Conservation (phyloP, 2,888 invertebrate species). For the Melanostoma scalare region DNA sequence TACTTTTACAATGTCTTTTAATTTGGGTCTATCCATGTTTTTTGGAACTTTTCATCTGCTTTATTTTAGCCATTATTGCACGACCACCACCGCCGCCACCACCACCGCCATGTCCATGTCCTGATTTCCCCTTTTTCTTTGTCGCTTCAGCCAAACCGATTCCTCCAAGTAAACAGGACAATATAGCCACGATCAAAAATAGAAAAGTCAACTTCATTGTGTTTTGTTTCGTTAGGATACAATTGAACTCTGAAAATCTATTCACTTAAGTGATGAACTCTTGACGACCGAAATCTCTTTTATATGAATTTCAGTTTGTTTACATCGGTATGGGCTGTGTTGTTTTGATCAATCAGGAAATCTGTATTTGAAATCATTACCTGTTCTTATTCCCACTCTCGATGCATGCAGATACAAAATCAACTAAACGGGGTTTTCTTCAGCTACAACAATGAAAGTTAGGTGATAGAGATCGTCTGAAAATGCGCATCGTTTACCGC, state of each 20-base stretch:
- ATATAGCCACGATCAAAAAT: slow-evolving; percentile 48
- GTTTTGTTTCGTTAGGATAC: not conserved
- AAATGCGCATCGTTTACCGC: slow-evolving; percentile 36
- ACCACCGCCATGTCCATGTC: slow-evolving; percentile 9
- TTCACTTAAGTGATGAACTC: slow-evolving; percentile 11
- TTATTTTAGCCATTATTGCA: not conserved
- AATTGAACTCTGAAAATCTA: slow-evolving; percentile 13
- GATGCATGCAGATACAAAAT: slow-evolving; percentile 2
- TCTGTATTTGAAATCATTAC: slow-evolving; percentile 19
- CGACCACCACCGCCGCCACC: slow-evolving; percentile 10
- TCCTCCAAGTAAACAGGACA: slow-evolving; percentile 53
- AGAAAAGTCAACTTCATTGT: slow-evolving; percentile 55
- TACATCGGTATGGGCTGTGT: not conserved
- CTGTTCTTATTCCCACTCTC: slow-evolving; percentile 9
- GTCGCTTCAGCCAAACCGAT: slow-evolving; percentile 42
- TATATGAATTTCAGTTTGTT: slow-evolving; percentile 26
- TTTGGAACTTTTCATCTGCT: slow-evolving; percentile 47
- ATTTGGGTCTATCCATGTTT: slow-evolving; percentile 47
- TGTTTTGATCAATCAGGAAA: slow-evolving; percentile 18
- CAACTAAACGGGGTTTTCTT: slow-evolving; percentile 33
- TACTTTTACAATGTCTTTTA: too few species aligned
- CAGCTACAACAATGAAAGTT: slow-evolving; percentile 33
- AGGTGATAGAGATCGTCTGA: slow-evolving; percentile 25
- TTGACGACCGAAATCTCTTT: slow-evolving; percentile 33
- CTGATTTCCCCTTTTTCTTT: slow-evolving; percentile 47